Evolutionary conservation across 37 sponge, comb jelly and placozoan species (phyloP).

Genomic region (Tethya wilhelma): DNA sequence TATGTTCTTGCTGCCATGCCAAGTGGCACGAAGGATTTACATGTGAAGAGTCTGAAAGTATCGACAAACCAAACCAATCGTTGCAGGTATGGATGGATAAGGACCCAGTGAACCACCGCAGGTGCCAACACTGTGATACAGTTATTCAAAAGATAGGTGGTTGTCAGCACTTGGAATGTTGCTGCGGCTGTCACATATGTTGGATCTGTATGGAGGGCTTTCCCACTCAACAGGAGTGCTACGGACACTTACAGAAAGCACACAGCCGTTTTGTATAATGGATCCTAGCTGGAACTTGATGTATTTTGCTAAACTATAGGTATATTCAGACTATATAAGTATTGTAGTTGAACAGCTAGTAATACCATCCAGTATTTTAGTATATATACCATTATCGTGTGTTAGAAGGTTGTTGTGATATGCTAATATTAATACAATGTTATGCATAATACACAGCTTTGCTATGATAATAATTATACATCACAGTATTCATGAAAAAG

Average conservation of each 20-base stretch:
- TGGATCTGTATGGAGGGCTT: slow-evolving; percentile 67
- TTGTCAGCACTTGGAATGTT: slow-evolving; percentile 50
- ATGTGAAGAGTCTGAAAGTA: slow-evolving; percentile 41
- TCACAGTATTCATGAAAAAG: too few relatives aligned
- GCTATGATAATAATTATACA: too few relatives aligned
- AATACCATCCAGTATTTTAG: too few relatives aligned
- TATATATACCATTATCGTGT: too few relatives aligned
- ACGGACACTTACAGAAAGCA: slow-evolving; percentile 34
- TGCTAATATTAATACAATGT: too few relatives aligned
- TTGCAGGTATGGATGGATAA: slow-evolving; percentile 50
- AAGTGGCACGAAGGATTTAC: slow-evolving; percentile 65
- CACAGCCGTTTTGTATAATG: too few relatives aligned
- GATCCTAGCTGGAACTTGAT: too few relatives aligned
- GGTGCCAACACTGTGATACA: slow-evolving; percentile 65
- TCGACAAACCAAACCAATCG: slow-evolving; percentile 6
- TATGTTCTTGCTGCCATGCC: slow-evolving; percentile 60
- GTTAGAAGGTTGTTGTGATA: too few relatives aligned
- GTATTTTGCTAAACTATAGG: too few relatives aligned
- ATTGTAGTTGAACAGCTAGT: too few relatives aligned
- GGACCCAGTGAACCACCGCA: slow-evolving; percentile 33
- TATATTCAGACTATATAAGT: too few relatives aligned
- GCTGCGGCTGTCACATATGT: slow-evolving; percentile 61
- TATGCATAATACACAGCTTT: too few relatives aligned
- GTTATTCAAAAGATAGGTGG: slow-evolving; percentile 74
- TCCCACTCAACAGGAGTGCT: slow-evolving; percentile 43